Percentiles rank a stretch among this genome's conserved stretches.
phyloP scores from a whole-genome alignment of 2,888 invertebrate genomes.

The Agrochola macilenta region DNA sequence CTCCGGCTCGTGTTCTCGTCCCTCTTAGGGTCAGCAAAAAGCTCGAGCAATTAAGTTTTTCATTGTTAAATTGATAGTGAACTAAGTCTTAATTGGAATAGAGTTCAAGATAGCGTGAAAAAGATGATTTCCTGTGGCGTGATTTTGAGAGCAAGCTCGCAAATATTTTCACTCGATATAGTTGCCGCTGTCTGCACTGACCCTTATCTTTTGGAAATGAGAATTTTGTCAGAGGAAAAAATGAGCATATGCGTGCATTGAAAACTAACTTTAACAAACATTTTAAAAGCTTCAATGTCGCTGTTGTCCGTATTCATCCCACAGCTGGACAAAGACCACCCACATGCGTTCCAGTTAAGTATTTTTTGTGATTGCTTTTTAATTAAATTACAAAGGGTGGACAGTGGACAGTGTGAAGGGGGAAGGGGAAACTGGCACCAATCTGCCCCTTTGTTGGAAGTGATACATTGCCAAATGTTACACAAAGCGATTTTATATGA shows the following conservation, averaged over 20 bases:
- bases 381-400: constrained; percentile 42
- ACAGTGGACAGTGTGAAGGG: constrained; percentile 13
- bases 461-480: constrained; percentile 40
- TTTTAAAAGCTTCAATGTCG: neutral
- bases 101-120: neutral
- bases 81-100: neutral
- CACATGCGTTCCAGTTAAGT: constrained; percentile 24
- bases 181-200: neutral
- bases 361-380: constrained; percentile 45
- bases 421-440: constrained; percentile 28
- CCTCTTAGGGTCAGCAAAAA: neutral
- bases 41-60: neutral
- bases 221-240: neutral
- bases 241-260: neutral
- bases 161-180: neutral
- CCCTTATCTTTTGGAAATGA: neutral
- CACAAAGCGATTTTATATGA: constrained; percentile 41
- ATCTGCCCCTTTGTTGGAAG: constrained; percentile 26
- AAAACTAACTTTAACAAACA: constrained; percentile 6
- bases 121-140: neutral
- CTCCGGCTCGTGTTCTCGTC: neutral
- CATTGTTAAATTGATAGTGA: neutral
- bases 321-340: constrained; percentile 8
- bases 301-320: constrained; percentile 11
- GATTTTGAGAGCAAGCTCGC: neutral